Conservation (phyloP, 2,888 invertebrate species). For the Sinopyrophorus schimmeli region DNA sequence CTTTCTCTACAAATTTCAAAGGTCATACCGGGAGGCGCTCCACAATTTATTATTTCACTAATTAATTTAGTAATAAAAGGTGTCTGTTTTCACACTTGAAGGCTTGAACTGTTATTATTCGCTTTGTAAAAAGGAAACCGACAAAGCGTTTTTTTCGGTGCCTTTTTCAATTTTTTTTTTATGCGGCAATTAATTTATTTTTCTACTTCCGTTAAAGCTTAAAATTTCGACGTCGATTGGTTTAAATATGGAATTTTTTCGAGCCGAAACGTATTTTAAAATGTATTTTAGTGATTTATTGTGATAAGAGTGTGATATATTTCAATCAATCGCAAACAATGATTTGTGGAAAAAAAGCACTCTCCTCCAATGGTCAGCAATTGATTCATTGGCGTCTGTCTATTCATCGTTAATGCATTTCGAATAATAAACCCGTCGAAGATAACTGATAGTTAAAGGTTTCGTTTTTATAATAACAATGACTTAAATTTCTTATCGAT, state of each 20-base stretch:
- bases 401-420: slow-evolving; percentile 53
- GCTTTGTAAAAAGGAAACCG: no score
- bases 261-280: no score
- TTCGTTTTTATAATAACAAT: no score
- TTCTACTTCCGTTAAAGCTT: no score
- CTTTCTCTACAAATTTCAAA: no score
- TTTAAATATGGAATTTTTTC: no score
- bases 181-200: slow-evolving; percentile 6
- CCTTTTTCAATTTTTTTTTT: no score
- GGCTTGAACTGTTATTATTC: no score
- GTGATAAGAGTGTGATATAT: slow-evolving; percentile 51
- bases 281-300: slow-evolving; percentile 51
- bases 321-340: slow-evolving; percentile 55
- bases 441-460: slow-evolving; percentile 6
- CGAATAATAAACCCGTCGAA: slow-evolving; percentile 39
- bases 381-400: slow-evolving; percentile 52
- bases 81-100: slow-evolving; percentile 29
- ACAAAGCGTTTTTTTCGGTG: no score
- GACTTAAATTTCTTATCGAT: no score
- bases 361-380: slow-evolving; percentile 49
- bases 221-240: no score
- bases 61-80: slow-evolving; percentile 23
- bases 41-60: slow-evolving; percentile 24
- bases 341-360: slow-evolving; percentile 51
- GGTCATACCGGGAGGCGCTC: not conserved